Evolutionary conservation across 2,113 vertebrate genomes (phyloP).

Genomic region (Poeciliopsis prolifica): DNA sequence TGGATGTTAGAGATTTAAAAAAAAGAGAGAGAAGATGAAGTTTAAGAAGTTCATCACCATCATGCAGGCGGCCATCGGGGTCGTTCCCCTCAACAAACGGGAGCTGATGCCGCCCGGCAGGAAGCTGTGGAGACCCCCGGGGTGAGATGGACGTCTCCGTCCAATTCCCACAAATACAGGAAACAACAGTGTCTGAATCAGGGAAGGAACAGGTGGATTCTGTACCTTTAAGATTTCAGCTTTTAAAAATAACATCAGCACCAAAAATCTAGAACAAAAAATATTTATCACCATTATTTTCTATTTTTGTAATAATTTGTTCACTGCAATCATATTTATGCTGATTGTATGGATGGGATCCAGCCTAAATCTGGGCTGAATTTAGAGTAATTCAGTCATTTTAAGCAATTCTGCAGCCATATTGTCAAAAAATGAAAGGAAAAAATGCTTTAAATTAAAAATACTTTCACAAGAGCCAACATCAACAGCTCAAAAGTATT

Average conservation of each 20-base stretch:
- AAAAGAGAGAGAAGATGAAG: slow-evolving; percentile 80
- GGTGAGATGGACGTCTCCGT: slow-evolving; percentile 79
- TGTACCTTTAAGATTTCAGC: background rate
- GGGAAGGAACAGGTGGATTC: background rate
- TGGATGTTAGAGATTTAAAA: slow-evolving; percentile 9
- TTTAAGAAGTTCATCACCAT: slow-evolving; percentile 96
- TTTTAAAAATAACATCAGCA: no score
- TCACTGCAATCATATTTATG: no score
- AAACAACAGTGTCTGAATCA: background rate
- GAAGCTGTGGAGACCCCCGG: slow-evolving; percentile 89
- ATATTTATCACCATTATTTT: no score
- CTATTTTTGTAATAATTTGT: no score
- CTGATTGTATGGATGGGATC: no score
- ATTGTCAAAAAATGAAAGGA: background rate
- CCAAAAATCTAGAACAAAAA: no score
- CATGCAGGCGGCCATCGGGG: slow-evolving; percentile 90
- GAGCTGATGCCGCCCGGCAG: slow-evolving; percentile 90
- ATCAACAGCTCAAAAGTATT: no score
- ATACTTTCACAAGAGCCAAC: no score
- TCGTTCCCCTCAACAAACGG: slow-evolving; percentile 92
- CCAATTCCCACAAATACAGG: background rate
- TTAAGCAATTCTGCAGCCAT: background rate
- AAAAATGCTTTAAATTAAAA: no score
- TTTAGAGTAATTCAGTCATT: background rate
- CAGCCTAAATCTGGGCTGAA: no score